Conservation (phyloP, 2,113 vertebrate species). For the Poeciliopsis retropinna region DNA sequence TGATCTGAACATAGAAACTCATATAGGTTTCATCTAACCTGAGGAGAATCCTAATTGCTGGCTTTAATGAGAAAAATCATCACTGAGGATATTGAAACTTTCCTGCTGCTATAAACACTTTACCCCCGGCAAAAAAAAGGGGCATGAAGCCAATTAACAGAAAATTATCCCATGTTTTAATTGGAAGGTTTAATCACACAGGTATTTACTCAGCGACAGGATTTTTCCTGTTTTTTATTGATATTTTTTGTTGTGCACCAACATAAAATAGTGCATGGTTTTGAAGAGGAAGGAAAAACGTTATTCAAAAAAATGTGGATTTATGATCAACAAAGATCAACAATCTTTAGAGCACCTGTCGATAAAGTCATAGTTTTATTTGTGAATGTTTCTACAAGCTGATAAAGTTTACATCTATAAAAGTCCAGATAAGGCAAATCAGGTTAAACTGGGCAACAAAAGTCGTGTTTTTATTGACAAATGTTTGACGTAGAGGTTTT, state of each 20-base stretch:
- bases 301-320: too few species aligned
- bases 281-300: too few species aligned
- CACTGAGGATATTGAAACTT: slow-evolving; percentile 6
- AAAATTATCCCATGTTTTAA: slow-evolving; percentile 14
- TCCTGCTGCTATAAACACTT: neutral
- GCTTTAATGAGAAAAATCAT: slow-evolving; percentile 14
- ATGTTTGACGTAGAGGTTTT: too few species aligned
- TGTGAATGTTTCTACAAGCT: too few species aligned
- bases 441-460: too few species aligned
- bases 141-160: neutral
- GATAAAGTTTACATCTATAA: too few species aligned
- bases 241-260: neutral
- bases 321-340: too few species aligned
- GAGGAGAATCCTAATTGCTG: neutral
- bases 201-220: neutral
- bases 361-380: too few species aligned
- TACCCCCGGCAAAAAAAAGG: slow-evolving; percentile 7
- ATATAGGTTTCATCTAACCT: neutral
- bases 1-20: neutral
- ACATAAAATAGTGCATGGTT: neutral
- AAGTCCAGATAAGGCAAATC: too few species aligned
- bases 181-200: slow-evolving; percentile 17
- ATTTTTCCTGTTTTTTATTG: slow-evolving; percentile 7
- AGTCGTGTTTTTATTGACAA: too few species aligned
- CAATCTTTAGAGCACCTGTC: too few species aligned